These are phyloP conservation scores for Apogon talboti DNA, from an alignment of 2,797 vertebrate genomes.

Conservation along the genomic window DNA sequence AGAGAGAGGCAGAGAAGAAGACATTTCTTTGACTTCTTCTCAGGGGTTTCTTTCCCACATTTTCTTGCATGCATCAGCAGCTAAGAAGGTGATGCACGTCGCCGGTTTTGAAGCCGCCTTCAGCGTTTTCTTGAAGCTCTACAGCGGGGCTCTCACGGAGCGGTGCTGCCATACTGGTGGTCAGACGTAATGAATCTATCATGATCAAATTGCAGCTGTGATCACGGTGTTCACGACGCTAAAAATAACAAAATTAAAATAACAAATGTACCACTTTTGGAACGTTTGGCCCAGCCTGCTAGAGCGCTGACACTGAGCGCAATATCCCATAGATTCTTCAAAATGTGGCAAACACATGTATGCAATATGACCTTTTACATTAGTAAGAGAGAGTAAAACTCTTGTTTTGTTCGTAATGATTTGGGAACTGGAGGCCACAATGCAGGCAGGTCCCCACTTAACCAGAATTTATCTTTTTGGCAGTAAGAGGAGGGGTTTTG, in stretches of 20 bases:
- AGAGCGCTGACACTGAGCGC: conserved; percentile 27
- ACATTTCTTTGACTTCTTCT: conserved; percentile 83
- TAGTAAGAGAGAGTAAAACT: conserved; percentile 83
- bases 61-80: conserved; percentile 87
- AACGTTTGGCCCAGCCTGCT: conserved; percentile 14
- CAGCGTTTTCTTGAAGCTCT: conserved; percentile 56
- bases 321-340: conserved; percentile 54
- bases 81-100: conserved; percentile 73
- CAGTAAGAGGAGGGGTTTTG: conserved; percentile 87
- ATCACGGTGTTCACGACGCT: background rate
- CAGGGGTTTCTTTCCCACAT: conserved; percentile 80
- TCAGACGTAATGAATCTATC: conserved; percentile 46
- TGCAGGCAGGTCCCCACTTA: conserved; percentile 87
- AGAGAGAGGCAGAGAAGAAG: conserved; percentile 79
- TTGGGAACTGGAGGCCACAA: conserved; percentile 82
- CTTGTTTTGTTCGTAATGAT: conserved; percentile 86
- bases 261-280: conserved; percentile 42
- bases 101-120: conserved; percentile 66
- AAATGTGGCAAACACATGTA: conserved; percentile 44
- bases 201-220: conserved; percentile 2
- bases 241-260: background rate
- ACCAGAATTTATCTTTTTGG: conserved; percentile 90
- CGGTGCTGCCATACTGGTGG: conserved; percentile 40
- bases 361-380: conserved; percentile 81
- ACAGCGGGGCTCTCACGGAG: conserved; percentile 27